Conservation (phyloP, 2,797 vertebrate species). For the Notolepis coatsorum region DNA sequence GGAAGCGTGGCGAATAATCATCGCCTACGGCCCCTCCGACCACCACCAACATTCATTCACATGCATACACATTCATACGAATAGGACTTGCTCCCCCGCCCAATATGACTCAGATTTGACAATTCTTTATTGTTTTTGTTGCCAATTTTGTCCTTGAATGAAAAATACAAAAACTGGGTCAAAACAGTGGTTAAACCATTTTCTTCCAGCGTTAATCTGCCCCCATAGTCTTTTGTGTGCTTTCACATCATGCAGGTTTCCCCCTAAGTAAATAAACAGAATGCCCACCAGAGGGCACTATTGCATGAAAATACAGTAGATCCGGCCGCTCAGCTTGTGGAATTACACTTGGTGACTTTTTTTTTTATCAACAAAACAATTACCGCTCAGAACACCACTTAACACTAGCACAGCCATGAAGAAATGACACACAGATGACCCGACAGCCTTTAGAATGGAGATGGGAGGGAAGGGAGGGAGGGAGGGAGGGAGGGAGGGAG, state of each 20-base stretch:
- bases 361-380: neutral
- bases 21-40: no score
- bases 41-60: no score
- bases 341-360: neutral
- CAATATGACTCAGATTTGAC: neutral
- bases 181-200: neutral
- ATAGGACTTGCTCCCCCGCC: no score
- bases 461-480: neutral
- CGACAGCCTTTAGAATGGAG: no score
- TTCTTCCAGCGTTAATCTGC: no score
- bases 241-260: neutral
- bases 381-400: neutral
- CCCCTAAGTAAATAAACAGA: slow-evolving; percentile 7
- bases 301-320: slow-evolving; percentile 23
- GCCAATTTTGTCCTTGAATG: slow-evolving; percentile 13
- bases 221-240: slow-evolving; percentile 4
- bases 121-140: no score
- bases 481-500: no score
- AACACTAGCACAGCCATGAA: no score
- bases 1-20: no score
- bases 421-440: no score
- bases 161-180: neutral
- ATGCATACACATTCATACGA: no score
- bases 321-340: neutral
- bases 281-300: slow-evolving; percentile 49